These are phyloP conservation scores for Dasyornis broadbenti DNA, from an alignment of 2,113 vertebrate species.

Conservation along the genomic window DNA sequence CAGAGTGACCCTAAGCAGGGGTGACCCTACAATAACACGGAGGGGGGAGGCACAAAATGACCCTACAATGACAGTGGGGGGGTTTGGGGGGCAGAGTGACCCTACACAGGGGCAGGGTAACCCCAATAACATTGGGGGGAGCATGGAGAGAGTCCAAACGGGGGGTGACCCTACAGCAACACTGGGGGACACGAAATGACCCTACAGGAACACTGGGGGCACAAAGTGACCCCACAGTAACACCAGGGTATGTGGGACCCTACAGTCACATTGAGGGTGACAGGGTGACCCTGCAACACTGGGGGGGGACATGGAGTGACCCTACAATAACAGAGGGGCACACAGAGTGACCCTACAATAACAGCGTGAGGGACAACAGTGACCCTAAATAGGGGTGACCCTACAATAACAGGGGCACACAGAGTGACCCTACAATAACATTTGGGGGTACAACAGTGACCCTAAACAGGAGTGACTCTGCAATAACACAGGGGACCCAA, in stretches of 20 bases:
- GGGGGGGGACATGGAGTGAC: not conserved
- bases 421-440: not conserved
- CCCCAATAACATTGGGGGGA: not conserved
- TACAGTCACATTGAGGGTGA: no score
- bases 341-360: not conserved
- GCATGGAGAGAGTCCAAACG: no score
- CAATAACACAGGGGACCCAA: not conserved
- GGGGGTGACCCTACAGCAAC: not conserved
- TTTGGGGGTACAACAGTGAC: no score
- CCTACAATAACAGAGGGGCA: no score
- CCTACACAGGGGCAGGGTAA: no score
- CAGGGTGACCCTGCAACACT: not conserved
- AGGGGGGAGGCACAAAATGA: no score
- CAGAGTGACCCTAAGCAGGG: no score
- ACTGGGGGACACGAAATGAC: not conserved
- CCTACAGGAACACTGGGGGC: not conserved
- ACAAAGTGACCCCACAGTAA: not conserved
- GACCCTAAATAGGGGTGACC: no score
- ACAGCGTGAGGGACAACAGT: no score
- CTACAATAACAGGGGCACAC: not conserved
- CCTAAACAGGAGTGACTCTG: not conserved
- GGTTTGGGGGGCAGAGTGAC: no score
- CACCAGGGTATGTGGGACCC: not conserved
- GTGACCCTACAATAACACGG: not conserved
- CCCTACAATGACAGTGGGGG: not conserved